Evolutionary conservation across 2,113 vertebrate species (phyloP).

Genomic region (Lota lota): DNA sequence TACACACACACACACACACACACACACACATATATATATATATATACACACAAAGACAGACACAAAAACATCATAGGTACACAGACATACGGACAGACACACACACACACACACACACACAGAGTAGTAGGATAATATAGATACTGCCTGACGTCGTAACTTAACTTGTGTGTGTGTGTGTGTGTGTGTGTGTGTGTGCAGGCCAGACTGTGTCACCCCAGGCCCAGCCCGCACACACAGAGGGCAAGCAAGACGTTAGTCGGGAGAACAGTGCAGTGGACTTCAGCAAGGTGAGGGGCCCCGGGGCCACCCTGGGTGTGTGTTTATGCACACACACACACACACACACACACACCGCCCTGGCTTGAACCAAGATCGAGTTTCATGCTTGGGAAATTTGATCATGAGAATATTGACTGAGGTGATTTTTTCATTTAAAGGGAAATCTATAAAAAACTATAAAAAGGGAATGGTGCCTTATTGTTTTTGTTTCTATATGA

Average conservation of each 20-base stretch:
- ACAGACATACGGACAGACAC: no score
- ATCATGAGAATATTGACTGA: no score
- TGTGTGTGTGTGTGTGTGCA: slow-evolving; percentile 64
- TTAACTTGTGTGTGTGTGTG: slow-evolving; percentile 11
- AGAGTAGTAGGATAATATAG: no score
- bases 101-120: no score
- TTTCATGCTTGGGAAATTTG: slow-evolving; percentile 42
- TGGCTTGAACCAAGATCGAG: slow-evolving; percentile 45
- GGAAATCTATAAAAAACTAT: no score
- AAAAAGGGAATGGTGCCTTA: no score
- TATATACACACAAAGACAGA: no score
- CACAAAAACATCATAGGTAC: no score
- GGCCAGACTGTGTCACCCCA: slow-evolving; percentile 93
- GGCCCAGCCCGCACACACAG: slow-evolving; percentile 82
- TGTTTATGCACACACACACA: slow-evolving; percentile 50
- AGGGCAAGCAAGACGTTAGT: slow-evolving; percentile 91
- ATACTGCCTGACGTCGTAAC: slow-evolving; percentile 5
- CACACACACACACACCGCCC: slow-evolving; percentile 18
- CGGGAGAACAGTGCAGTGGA: slow-evolving; percentile 97
- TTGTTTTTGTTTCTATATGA: no score
- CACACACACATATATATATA: no score
- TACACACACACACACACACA: no score
- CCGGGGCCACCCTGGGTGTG: slow-evolving; percentile 36
- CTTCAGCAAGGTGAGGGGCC: slow-evolving; percentile 89
- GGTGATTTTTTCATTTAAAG: no score